Percentiles rank a stretch among this genome's conserved stretches.
phyloP scores from a whole-genome alignment of 2,797 vertebrate genomes.

The Pangasius macronema region DNA sequence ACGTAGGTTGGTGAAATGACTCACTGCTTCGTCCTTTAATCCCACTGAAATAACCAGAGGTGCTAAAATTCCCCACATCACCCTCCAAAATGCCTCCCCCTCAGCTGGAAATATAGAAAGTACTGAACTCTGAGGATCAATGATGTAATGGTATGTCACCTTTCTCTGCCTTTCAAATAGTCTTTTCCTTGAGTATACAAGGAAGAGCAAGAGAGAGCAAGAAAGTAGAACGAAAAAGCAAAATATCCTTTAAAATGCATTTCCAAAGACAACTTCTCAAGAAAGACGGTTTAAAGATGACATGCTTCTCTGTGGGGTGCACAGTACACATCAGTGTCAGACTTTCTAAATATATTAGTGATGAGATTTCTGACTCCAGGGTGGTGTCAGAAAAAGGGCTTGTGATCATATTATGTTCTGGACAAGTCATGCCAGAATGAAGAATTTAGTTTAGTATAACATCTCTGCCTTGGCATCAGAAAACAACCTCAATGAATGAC shows the following conservation, averaged over 20 bases:
- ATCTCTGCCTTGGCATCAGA: not conserved
- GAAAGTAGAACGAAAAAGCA: not conserved
- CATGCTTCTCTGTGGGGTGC: not conserved
- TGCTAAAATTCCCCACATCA: constrained; percentile 46
- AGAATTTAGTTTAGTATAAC: constrained; percentile 14
- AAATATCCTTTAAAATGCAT: not conserved
- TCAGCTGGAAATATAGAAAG: constrained; percentile 39
- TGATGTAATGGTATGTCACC: constrained; percentile 28
- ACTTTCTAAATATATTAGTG: constrained; percentile 35
- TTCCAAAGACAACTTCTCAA: not conserved
- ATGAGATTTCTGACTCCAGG: constrained; percentile 37
- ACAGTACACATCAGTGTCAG: constrained; percentile 27
- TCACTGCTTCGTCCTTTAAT: constrained; percentile 37
- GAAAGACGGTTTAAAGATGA: constrained; percentile 3
- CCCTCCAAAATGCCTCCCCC: constrained; percentile 47
- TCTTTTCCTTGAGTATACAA: not conserved
- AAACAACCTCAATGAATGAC: not conserved
- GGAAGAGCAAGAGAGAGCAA: not conserved
- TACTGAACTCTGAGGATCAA: constrained; percentile 18
- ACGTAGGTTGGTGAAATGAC: constrained; percentile 51
- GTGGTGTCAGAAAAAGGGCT: constrained; percentile 17
- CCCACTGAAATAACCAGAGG: constrained; percentile 50
- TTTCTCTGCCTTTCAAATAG: constrained; percentile 25
- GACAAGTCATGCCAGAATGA: constrained; percentile 14
- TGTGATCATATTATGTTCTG: constrained; percentile 30